Conservation (phyloP, 2,113 vertebrate genomes). For the Rhea pennata region DNA sequence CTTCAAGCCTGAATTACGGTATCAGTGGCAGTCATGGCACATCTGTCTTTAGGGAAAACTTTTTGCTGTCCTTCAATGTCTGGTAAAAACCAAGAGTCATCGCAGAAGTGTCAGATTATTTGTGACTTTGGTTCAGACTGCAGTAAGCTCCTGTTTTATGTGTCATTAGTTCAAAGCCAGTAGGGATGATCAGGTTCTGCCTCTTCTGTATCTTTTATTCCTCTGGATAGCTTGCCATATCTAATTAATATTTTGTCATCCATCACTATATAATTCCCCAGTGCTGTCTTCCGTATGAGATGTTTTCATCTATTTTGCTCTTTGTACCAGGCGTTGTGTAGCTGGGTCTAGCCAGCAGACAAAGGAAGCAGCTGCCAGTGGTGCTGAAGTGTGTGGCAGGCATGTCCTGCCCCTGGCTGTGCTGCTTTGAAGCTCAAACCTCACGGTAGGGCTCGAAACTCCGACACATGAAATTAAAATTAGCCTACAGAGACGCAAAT, state of each 20-base stretch:
- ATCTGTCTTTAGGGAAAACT: not conserved
- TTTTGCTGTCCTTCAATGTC: slow-evolving; percentile 16
- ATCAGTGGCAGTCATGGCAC: not conserved
- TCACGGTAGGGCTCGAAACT: slow-evolving; percentile 9
- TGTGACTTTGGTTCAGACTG: not conserved
- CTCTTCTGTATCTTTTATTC: slow-evolving; percentile 31
- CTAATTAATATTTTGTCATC: slow-evolving; percentile 59
- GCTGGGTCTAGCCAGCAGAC: not conserved
- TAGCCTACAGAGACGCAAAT: not conserved
- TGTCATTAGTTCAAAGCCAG: slow-evolving; percentile 55
- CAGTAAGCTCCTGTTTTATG: slow-evolving; percentile 17
- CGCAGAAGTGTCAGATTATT: slow-evolving; percentile 39
- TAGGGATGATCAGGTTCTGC: not conserved
- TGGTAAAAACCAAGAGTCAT: slow-evolving; percentile 44
- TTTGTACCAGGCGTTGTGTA: slow-evolving; percentile 20
- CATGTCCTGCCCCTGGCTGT: not conserved
- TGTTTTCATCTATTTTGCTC: slow-evolving; percentile 52
- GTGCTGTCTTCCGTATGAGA: slow-evolving; percentile 37
- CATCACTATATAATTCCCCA: slow-evolving; percentile 10
- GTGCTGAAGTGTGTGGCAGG: slow-evolving; percentile 13
- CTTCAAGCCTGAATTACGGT: not conserved
- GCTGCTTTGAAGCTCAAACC: not conserved
- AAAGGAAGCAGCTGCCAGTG: slow-evolving; percentile 17
- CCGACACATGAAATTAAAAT: slow-evolving; percentile 21
- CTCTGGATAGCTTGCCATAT: slow-evolving; percentile 20